phyloP scores from a whole-genome alignment of 1,140 invertebrate genomes.

The Eufriesea mexicana region DNA sequence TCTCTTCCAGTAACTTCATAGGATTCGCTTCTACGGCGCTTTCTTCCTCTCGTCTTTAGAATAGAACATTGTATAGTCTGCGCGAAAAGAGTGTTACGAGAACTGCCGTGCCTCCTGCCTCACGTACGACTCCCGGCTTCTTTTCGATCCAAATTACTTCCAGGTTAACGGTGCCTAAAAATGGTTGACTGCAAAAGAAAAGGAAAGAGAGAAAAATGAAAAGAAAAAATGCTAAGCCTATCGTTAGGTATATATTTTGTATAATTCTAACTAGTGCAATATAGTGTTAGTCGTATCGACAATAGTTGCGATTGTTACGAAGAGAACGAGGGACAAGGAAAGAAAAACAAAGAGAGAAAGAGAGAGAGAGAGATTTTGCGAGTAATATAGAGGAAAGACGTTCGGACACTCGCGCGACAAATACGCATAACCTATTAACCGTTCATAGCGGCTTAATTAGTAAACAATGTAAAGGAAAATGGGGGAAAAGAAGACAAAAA shows the following conservation, averaged over 20 bases:
- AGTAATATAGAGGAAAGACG: neutral
- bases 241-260: conserved; percentile 51
- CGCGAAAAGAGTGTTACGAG: conserved; percentile 42
- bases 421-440: neutral
- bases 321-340: conserved; percentile 1
- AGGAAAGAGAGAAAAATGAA: neutral
- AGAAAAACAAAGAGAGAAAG: conserved; percentile 5
- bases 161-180: conserved; percentile 56
- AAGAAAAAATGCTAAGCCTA: conserved; percentile 32
- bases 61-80: conserved; percentile 55
- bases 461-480: neutral
- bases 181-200: conserved; percentile 35
- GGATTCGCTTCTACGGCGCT: conserved; percentile 65
- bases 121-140: conserved; percentile 55
- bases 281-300: conserved; percentile 46
- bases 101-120: conserved; percentile 71
- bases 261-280: conserved; percentile 56
- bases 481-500: neutral
- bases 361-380: neutral
- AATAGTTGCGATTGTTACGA: conserved; percentile 40
- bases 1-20: conserved; percentile 51
- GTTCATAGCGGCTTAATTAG: conserved; percentile 12
- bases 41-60: conserved; percentile 65
- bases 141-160: conserved; percentile 55
- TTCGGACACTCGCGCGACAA: neutral